phyloP scores from a whole-genome alignment of 1,140 invertebrate species.

The Drosophila subobscura region DNA sequence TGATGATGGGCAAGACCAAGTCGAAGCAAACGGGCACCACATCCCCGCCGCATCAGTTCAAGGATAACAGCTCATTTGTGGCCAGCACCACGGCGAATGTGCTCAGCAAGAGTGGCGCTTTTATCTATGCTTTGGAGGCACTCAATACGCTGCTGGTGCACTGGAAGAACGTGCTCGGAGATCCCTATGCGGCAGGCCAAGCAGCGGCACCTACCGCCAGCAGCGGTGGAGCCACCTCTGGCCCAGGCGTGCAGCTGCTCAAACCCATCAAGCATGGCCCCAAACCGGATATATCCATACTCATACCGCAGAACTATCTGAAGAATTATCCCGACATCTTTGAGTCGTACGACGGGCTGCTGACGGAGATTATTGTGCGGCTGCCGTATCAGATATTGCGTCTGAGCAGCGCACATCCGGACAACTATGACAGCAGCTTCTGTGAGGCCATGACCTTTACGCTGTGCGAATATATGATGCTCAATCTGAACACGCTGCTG shows the following conservation, averaged over 20 bases:
- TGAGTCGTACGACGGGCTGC: slow-evolving; percentile 94
- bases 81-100: slow-evolving; percentile 90
- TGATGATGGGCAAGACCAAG: slow-evolving; percentile 83
- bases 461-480: slow-evolving; percentile 98
- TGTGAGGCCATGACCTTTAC: slow-evolving; percentile 93
- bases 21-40: slow-evolving; percentile 81
- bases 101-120: slow-evolving; percentile 90
- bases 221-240: slow-evolving; percentile 12
- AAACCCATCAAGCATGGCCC: slow-evolving; percentile 92
- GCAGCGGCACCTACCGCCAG: neutral
- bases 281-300: slow-evolving; percentile 96
- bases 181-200: slow-evolving; percentile 75
- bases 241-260: slow-evolving; percentile 82
- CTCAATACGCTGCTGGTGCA: slow-evolving; percentile 92
- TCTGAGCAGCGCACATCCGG: slow-evolving; percentile 85
- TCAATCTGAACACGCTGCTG: slow-evolving; percentile 91
- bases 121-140: slow-evolving; percentile 92
- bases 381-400: slow-evolving; percentile 97
- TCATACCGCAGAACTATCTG: slow-evolving; percentile 96
- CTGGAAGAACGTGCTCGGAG: slow-evolving; percentile 86
- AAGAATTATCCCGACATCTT: slow-evolving; percentile 97
- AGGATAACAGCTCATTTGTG: slow-evolving; percentile 88
- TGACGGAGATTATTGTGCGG: slow-evolving; percentile 97
- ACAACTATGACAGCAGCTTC: slow-evolving; percentile 87
- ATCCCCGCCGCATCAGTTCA: slow-evolving; percentile 85